These are phyloP conservation scores for Takifugu ocellatus DNA, from an alignment of 2,797 vertebrate genomes.

Conservation along the genomic window DNA sequence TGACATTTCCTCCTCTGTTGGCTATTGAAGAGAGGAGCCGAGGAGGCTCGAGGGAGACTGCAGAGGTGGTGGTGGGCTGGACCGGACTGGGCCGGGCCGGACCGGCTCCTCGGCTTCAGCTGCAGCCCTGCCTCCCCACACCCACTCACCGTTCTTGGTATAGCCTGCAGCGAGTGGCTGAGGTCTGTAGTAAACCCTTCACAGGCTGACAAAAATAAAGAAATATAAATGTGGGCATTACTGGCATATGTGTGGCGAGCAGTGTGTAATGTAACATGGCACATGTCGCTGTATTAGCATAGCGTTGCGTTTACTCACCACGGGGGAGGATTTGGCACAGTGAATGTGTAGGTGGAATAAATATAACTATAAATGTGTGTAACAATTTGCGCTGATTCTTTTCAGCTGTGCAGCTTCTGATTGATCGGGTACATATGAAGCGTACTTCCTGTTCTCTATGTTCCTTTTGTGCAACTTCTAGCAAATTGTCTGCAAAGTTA, in stretches of 20 bases:
- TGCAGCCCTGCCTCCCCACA: slow-evolving; percentile 27
- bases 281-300: slow-evolving; percentile 20
- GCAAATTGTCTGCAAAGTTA: too few relatives aligned
- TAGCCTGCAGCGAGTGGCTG: slow-evolving; percentile 40
- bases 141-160: slow-evolving; percentile 15
- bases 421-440: too few relatives aligned
- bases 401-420: too few relatives aligned
- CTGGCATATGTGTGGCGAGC: slow-evolving; percentile 22
- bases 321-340: background rate
- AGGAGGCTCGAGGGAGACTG: slow-evolving; percentile 74
- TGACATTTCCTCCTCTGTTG: slow-evolving; percentile 81
- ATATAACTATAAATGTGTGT: background rate
- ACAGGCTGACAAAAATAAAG: slow-evolving; percentile 37
- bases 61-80: slow-evolving; percentile 57
- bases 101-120: slow-evolving; percentile 63
- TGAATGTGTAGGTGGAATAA: slow-evolving; percentile 15
- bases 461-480: too few relatives aligned
- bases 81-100: slow-evolving; percentile 54
- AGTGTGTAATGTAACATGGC: slow-evolving; percentile 19
- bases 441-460: too few relatives aligned
- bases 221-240: slow-evolving; percentile 4
- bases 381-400: too few relatives aligned
- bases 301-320: slow-evolving; percentile 7
- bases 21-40: slow-evolving; percentile 76
- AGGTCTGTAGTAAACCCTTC: slow-evolving; percentile 42